phyloP scores from a whole-genome alignment of 2,113 vertebrate genomes.

The Amblyornis subalaris region DNA sequence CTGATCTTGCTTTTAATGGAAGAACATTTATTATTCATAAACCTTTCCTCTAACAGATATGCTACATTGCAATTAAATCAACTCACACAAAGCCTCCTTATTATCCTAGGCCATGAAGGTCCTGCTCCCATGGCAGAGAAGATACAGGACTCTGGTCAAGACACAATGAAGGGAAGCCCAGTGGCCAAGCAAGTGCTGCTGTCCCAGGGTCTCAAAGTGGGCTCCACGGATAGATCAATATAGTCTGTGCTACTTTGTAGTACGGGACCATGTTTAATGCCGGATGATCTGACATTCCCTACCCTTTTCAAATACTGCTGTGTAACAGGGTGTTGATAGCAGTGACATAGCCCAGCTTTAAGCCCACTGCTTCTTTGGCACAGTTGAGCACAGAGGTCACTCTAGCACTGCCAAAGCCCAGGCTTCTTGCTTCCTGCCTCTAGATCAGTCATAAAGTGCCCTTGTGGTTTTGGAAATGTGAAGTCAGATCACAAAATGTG shows the following conservation, averaged over 20 bases:
- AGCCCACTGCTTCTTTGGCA: neutral
- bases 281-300: neutral
- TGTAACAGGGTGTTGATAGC: neutral
- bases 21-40: conserved; percentile 50
- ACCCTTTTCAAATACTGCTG: neutral
- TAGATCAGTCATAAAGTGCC: neutral
- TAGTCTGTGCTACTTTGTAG: neutral
- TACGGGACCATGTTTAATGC: fast-evolving
- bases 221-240: neutral
- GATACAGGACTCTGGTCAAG: neutral
- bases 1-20: conserved; percentile 16
- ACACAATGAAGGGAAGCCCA: neutral
- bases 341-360: neutral
- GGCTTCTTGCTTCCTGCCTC: neutral
- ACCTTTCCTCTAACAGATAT: neutral
- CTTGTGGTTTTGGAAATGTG: neutral
- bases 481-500: neutral
- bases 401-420: neutral
- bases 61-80: neutral
- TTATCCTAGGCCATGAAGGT: neutral
- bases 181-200: neutral
- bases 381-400: neutral
- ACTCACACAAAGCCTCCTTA: neutral
- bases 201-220: neutral
- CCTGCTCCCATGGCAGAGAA: neutral